Evolutionary conservation across 1,140 invertebrate genomes (phyloP).

Genomic region (Ips nitidus): DNA sequence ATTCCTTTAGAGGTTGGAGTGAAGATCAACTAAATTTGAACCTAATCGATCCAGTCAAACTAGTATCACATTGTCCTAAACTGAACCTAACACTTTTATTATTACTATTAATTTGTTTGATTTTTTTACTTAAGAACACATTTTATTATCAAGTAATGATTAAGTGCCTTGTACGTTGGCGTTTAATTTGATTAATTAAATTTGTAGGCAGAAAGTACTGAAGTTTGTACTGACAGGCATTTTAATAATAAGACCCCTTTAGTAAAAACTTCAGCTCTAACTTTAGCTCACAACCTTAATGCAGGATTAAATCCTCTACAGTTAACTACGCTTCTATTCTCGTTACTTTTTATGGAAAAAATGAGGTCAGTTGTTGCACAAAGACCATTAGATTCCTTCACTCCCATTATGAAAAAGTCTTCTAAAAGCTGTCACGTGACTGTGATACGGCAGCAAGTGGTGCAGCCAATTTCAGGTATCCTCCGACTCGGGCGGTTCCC

Average conservation of each 20-base stretch:
- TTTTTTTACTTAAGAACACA: background rate
- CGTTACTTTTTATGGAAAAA: too few relatives aligned
- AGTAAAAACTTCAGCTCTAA: too few relatives aligned
- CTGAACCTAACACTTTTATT: background rate
- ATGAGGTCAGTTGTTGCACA: too few relatives aligned
- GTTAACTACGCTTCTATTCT: too few relatives aligned
- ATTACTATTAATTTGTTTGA: background rate
- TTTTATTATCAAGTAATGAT: background rate
- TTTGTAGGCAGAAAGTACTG: too few relatives aligned
- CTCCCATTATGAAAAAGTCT: constrained; percentile 28
- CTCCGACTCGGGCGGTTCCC: constrained; percentile 46
- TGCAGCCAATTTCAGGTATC: constrained; percentile 38
- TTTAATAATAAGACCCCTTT: too few relatives aligned
- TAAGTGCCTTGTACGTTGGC: too few relatives aligned
- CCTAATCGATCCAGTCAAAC: background rate
- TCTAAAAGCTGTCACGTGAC: constrained; percentile 39
- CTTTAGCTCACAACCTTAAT: too few relatives aligned
- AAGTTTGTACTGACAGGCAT: too few relatives aligned
- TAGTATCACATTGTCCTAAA: constrained; percentile 16
- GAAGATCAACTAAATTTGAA: constrained; percentile 1
- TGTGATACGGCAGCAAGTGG: constrained; percentile 34
- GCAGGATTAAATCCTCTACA: too few relatives aligned
- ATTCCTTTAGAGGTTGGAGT: constrained; percentile 27
- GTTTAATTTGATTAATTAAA: too few relatives aligned
- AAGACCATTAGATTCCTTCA: constrained; percentile 5